Conservation (phyloP, 1,140 invertebrate species). For the Drosophila mayri region DNA sequence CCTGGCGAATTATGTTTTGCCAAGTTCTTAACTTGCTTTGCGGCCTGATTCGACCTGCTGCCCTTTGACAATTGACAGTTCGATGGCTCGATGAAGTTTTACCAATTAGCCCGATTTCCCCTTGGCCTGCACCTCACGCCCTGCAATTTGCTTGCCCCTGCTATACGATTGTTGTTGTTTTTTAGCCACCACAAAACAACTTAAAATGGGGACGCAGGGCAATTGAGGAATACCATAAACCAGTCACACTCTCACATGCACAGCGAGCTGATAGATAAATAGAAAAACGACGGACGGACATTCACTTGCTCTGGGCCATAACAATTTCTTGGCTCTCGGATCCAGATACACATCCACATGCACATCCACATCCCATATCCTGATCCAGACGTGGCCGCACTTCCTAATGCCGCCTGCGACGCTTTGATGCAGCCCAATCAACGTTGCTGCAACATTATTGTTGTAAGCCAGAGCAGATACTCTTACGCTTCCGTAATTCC, state of each 20-base stretch:
- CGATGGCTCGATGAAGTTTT: conserved; percentile 57
- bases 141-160: conserved; percentile 54
- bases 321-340: conserved; percentile 45
- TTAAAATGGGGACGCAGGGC: conserved; percentile 7
- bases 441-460: conserved; percentile 53
- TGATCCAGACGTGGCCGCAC: conserved; percentile 61
- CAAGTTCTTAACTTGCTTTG: conserved; percentile 65
- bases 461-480: conserved; percentile 49
- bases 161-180: conserved; percentile 19
- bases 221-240: conserved; percentile 27
- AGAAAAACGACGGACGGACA: conserved; percentile 23
- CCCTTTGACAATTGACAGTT: conserved; percentile 74
- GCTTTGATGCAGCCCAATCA: conserved; percentile 70
- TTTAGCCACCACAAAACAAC: conserved; percentile 11
- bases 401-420: conserved; percentile 55
- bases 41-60: conserved; percentile 41
- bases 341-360: conserved; percentile 14
- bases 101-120: conserved; percentile 58
- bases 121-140: conserved; percentile 45
- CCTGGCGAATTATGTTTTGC: conserved; percentile 69
- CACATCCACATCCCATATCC: conserved; percentile 36
- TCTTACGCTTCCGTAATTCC: conserved; percentile 7
- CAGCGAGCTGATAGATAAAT: conserved; percentile 37
- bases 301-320: conserved; percentile 43
- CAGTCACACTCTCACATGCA: conserved; percentile 10